These are phyloP conservation scores for Brachystomella parvula DNA, from an alignment of 1,140 invertebrate genomes.

Conservation along the genomic window DNA sequence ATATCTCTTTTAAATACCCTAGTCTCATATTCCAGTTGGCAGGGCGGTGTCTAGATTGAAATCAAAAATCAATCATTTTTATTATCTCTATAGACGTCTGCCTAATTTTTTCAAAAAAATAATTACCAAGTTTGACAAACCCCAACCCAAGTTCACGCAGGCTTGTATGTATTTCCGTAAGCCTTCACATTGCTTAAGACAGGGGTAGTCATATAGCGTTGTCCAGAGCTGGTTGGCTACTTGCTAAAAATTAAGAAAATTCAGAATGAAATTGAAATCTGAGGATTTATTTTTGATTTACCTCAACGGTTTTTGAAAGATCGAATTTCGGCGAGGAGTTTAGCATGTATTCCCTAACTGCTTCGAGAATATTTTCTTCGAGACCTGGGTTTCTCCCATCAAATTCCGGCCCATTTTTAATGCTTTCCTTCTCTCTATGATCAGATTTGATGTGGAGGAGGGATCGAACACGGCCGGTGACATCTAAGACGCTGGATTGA, in stretches of 20 bases:
- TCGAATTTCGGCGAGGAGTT: constrained; percentile 52
- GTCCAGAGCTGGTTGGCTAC: constrained; percentile 57
- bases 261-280: constrained; percentile 4
- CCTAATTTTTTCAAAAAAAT: constrained; percentile 32
- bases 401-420: no score
- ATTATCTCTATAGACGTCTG: neutral
- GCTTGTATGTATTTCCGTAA: constrained; percentile 55
- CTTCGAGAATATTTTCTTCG: constrained; percentile 44
- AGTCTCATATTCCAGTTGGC: constrained; percentile 52
- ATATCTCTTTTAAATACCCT: constrained; percentile 51
- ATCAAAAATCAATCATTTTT: neutral
- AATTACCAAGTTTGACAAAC: constrained; percentile 50
- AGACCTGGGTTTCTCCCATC: no score
- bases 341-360: constrained; percentile 48
- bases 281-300: constrained; percentile 40
- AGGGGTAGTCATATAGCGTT: constrained; percentile 67
- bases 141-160: constrained; percentile 60
- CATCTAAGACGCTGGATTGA: constrained; percentile 46
- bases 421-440: no score
- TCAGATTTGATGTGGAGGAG: no score
- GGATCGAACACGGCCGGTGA: neutral
- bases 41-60: constrained; percentile 47
- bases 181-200: constrained; percentile 54
- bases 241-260: constrained; percentile 46
- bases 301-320: constrained; percentile 50